These are phyloP conservation scores for Urophycis tenuis DNA, from an alignment of 2,797 vertebrate genomes.

Conservation along the genomic window DNA sequence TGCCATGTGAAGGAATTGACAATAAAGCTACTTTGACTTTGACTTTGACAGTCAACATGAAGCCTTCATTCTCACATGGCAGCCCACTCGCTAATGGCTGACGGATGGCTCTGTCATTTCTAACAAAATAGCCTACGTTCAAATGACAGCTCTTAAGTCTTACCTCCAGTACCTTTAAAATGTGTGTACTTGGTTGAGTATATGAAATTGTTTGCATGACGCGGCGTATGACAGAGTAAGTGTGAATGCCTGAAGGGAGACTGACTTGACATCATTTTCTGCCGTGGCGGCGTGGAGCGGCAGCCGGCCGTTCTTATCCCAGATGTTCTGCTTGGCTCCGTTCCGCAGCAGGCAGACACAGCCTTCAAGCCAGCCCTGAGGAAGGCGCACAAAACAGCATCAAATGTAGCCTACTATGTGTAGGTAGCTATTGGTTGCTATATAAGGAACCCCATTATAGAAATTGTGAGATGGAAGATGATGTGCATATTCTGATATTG, in stretches of 20 bases:
- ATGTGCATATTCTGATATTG: not conserved
- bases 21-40: too few species aligned
- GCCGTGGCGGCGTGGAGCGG: slow-evolving; percentile 82
- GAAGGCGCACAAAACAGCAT: slow-evolving; percentile 14
- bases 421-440: not conserved
- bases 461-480: not conserved
- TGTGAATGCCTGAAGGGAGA: not conserved
- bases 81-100: not conserved
- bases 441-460: not conserved
- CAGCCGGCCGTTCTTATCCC: slow-evolving; percentile 81
- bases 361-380: slow-evolving; percentile 83
- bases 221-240: not conserved
- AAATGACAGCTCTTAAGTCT: too few species aligned
- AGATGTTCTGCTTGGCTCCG: slow-evolving; percentile 82
- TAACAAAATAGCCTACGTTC: too few species aligned
- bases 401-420: not conserved
- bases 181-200: not conserved
- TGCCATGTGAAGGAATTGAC: too few species aligned
- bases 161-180: not conserved
- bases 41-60: not conserved
- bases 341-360: slow-evolving; percentile 82
- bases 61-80: not conserved
- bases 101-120: not conserved
- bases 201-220: not conserved
- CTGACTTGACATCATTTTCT: slow-evolving; percentile 77